phyloP scores from a whole-genome alignment of 2,888 invertebrate species.

The Acholoe squamosa region DNA sequence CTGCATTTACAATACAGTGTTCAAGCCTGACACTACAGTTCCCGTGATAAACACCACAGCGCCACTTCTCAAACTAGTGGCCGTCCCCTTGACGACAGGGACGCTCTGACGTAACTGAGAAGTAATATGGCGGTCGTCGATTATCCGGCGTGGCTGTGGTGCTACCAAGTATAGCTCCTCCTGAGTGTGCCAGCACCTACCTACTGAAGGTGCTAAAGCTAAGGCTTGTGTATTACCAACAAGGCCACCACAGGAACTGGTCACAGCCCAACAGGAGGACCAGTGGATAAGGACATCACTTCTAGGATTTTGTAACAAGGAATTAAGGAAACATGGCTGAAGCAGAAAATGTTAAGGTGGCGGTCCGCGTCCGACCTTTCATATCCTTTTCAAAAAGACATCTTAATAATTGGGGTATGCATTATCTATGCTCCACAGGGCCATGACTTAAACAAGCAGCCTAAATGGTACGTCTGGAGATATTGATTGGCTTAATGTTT shows the following conservation, averaged over 20 bases:
- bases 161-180: not conserved
- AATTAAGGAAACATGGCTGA: constrained; percentile 31
- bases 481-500: not conserved
- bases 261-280: too few relatives aligned
- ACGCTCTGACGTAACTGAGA: not conserved
- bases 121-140: not conserved
- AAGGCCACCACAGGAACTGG: too few relatives aligned
- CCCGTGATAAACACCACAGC: not conserved
- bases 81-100: constrained; percentile 5
- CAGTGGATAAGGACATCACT: not conserved
- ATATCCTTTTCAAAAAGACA: constrained; percentile 59
- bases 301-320: constrained; percentile 24
- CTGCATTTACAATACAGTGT: too few relatives aligned
- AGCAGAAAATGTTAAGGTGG: constrained; percentile 62
- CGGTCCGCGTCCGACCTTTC: constrained; percentile 63
- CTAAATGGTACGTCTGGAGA: too few relatives aligned
- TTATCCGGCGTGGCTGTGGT: constrained; percentile 24
- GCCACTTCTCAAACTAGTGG: not conserved
- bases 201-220: too few relatives aligned
- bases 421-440: not conserved
- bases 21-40: too few relatives aligned
- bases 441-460: too few relatives aligned
- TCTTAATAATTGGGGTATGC: not conserved
- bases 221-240: too few relatives aligned
- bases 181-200: not conserved